Percentiles rank a stretch among this genome's conserved stretches.
Evolutionary conservation across 2,888 invertebrate species (phyloP).

Genomic region (Helobdella robusta): DNA sequence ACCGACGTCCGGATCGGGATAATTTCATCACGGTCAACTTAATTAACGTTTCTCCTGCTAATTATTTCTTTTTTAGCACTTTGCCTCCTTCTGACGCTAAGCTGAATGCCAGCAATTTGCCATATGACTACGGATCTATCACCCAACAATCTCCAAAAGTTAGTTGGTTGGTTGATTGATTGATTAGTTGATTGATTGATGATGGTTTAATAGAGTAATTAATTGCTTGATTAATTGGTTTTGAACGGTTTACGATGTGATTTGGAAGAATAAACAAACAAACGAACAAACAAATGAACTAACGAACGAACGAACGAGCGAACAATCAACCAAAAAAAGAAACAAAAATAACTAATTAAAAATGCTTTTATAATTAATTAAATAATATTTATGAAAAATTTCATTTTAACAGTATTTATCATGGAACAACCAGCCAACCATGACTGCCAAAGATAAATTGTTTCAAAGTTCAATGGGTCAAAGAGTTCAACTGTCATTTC

Average conservation of each 20-base stretch:
- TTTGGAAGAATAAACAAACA: no score
- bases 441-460: conserved; percentile 31
- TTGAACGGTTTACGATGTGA: no score
- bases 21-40: conserved; percentile 30
- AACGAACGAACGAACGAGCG: no score
- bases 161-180: no score
- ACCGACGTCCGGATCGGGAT: conserved; percentile 34
- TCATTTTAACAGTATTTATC: conserved; percentile 23
- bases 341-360: neutral
- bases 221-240: no score
- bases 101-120: conserved; percentile 7
- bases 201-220: no score
- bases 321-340: no score
- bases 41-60: conserved; percentile 23
- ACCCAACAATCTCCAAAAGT: conserved; percentile 12
- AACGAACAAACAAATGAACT: no score
- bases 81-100: conserved; percentile 18
- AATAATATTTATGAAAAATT: neutral
- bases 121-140: conserved; percentile 26
- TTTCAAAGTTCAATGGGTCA: conserved; percentile 35
- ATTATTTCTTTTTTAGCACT: conserved; percentile 25
- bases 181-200: no score
- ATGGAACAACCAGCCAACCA: conserved; percentile 29
- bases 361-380: neutral
- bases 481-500: conserved; percentile 34